Conservation (phyloP, 2,888 invertebrate species). For the Stenoptilia bipunctidactyla region DNA sequence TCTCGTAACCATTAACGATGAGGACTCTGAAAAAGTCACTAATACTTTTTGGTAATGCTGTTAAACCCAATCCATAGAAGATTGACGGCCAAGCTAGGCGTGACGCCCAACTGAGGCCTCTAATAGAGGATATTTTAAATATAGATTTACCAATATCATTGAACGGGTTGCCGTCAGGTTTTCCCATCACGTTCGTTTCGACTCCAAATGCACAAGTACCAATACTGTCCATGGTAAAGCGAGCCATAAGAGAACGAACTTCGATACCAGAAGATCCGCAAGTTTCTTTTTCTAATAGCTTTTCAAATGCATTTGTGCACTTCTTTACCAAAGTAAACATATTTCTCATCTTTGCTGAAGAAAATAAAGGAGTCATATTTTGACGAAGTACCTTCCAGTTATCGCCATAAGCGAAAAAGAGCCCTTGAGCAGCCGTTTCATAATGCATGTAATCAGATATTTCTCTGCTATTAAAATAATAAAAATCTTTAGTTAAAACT, state of each 20-base stretch:
- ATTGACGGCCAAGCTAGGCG: slow-evolving; percentile 31
- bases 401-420: slow-evolving; percentile 34
- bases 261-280: slow-evolving; percentile 16
- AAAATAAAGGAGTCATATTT: slow-evolving; percentile 35
- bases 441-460: slow-evolving; percentile 21
- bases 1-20: slow-evolving; percentile 23
- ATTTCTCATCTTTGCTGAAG: slow-evolving; percentile 37
- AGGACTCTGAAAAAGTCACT: slow-evolving; percentile 25
- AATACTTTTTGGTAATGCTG: slow-evolving; percentile 22
- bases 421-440: slow-evolving; percentile 25
- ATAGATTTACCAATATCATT: slow-evolving; percentile 21
- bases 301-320: slow-evolving; percentile 23
- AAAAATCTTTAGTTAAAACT: slow-evolving; percentile 29
- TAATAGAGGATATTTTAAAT: slow-evolving; percentile 19
- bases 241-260: slow-evolving; percentile 18
- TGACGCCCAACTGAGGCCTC: slow-evolving; percentile 20
- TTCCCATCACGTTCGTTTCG: slow-evolving; percentile 20
- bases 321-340: slow-evolving; percentile 37
- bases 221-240: slow-evolving; percentile 37
- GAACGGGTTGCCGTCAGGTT: slow-evolving; percentile 23
- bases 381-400: slow-evolving; percentile 37
- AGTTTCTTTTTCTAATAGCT: slow-evolving; percentile 20
- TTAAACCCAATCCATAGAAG: slow-evolving; percentile 28
- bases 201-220: slow-evolving; percentile 27
- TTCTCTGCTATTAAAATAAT: slow-evolving; percentile 34